These are phyloP conservation scores for Oenanthe melanoleuca DNA, from an alignment of 2,113 vertebrate species.

Conservation along the genomic window DNA sequence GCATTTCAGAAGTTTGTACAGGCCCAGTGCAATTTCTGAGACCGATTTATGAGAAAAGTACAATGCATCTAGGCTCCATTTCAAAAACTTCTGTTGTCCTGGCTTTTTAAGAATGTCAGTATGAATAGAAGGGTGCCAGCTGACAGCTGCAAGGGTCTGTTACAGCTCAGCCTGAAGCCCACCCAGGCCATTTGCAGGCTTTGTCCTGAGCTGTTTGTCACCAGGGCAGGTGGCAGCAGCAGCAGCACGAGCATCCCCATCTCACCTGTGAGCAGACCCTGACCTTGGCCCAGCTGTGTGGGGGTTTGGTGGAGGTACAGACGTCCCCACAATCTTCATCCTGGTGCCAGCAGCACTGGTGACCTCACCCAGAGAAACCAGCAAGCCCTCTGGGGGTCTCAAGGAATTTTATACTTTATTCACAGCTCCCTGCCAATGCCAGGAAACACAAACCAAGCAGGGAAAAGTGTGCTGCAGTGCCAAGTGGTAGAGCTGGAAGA, in stretches of 20 bases:
- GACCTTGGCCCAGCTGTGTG: background rate
- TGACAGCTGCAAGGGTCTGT: background rate
- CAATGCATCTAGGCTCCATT: slow-evolving; percentile 29
- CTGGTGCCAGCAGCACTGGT: background rate
- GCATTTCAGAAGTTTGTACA: slow-evolving; percentile 26
- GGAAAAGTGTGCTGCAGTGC: background rate
- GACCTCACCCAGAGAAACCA: background rate
- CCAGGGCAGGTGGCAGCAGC: background rate
- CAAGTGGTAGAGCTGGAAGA: background rate
- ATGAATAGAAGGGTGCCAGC: background rate
- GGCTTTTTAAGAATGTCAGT: slow-evolving; percentile 25
- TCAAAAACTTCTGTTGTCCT: slow-evolving; percentile 42
- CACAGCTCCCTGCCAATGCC: background rate
- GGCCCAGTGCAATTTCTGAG: slow-evolving; percentile 14
- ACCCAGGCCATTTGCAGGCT: background rate
- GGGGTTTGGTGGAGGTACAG: too few species aligned
- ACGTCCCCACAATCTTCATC: background rate
- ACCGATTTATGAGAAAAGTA: background rate
- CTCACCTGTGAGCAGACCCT: background rate
- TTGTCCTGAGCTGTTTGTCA: background rate
- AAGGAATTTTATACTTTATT: background rate
- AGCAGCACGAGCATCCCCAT: accelerated
- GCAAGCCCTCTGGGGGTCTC: accelerated
- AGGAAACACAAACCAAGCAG: background rate
- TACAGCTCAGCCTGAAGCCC: background rate